Base-by-base conservation (phyloP, 92 coral and sea anemone species). In the Zoanthus solanderi region DNA sequence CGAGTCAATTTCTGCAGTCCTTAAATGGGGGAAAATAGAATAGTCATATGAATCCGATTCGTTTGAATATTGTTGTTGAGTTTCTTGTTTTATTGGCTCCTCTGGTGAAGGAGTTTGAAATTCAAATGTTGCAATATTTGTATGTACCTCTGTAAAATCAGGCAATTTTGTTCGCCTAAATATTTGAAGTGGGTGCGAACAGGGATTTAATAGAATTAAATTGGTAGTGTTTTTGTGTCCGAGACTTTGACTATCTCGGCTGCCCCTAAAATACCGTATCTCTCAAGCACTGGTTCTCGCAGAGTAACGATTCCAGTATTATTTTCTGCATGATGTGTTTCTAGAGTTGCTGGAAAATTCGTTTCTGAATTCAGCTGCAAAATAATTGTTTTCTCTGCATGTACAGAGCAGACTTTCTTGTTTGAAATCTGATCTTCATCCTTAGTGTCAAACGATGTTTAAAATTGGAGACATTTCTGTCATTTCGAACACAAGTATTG, bases 301-400 rank as follows among this genome's bases (percentile, higher is more conserved):
- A 71, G 83, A 57, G 30, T 78, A 15, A 56, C 15, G 13, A 78
- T 32, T 31, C 71, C 50, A 54, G 61, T 58, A 6, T 7, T 57
- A 30, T 67, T 67, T 29, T 78, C 83, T 53, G 67, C 28, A 28
- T 54, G 10, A 0, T 56, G 10, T 54, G 28, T 54, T 31, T 78
- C 18, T 17, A 78, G 3, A 12, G 23, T 0, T 31, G 83, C 67
- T 31, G 71, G 30, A 30, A 78, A 54, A 54, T 30, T 54, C 54
- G 69, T 78, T 78, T 78, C 83, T 54, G 83, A 54, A 5, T 78
- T 78, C 16, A 69, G 83, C 12, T 31, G 83, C 54, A 78, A 54
- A 32, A 78, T 57, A 5, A 78, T 50, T 11, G 52, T 78, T 12
- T 78, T 15, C 0, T 14, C 52, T 0, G 46, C 83, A 4, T 54